phyloP scores from a whole-genome alignment of 2,797 vertebrate species.

The Diglossa cyanea region DNA sequence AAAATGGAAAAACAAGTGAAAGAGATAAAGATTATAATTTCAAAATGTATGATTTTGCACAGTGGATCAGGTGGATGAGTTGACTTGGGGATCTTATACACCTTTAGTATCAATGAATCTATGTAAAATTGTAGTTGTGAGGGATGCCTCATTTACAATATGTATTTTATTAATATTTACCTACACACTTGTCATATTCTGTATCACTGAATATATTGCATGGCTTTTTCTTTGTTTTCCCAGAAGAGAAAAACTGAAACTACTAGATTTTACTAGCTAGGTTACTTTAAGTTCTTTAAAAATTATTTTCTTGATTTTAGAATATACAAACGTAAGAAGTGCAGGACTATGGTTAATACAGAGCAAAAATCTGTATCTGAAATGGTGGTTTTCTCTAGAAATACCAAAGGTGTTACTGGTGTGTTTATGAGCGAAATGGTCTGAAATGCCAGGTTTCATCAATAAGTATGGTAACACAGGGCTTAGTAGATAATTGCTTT shows the following conservation, averaged over 20 bases:
- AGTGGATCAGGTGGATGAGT: neutral
- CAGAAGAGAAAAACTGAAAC: neutral
- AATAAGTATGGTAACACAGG: neutral
- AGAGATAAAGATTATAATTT: neutral
- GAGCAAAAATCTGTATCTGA: neutral
- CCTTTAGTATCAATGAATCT: neutral
- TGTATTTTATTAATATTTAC: conserved; percentile 24
- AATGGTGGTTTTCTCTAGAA: neutral
- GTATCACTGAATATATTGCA: neutral
- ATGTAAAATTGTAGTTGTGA: neutral
- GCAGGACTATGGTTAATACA: neutral
- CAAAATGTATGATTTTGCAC: neutral
- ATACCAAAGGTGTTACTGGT: neutral
- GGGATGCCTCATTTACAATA: neutral
- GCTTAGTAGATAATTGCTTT: neutral
- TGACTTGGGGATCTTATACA: neutral
- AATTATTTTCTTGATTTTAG: neutral
- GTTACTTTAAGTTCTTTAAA: neutral
- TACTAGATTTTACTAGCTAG: neutral
- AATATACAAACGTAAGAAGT: neutral
- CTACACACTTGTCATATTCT: neutral
- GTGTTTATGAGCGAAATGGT: neutral
- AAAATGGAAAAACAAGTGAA: neutral
- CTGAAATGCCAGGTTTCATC: neutral
- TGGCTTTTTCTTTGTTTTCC: neutral